Percentiles rank a stretch among this genome's conserved stretches.
phyloP scores from a whole-genome alignment of 2,113 vertebrate genomes.

The Erinaceus europaeus region DNA sequence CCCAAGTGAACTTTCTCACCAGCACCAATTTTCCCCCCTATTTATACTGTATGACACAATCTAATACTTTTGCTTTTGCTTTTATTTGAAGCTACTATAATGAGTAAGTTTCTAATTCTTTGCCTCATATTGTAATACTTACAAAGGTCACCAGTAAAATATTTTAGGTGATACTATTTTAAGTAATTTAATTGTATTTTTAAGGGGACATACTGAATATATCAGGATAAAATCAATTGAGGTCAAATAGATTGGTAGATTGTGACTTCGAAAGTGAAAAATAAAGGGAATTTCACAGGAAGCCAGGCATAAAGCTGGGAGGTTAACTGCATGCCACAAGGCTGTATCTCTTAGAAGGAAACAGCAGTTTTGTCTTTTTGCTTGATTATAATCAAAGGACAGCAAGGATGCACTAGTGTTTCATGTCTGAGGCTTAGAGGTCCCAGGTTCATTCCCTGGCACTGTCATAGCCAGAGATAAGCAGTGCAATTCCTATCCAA shows the following conservation, averaged over 20 bases:
- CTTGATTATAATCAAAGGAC: neutral
- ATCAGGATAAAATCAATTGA: neutral
- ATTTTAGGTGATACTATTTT: neutral
- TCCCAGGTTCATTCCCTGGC: too few relatives aligned
- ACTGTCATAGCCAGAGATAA: too few relatives aligned
- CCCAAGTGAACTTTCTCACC: too few relatives aligned
- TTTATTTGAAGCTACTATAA: neutral
- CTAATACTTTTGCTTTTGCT: constrained; percentile 1
- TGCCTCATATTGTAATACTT: neutral
- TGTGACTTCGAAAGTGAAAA: neutral
- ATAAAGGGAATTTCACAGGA: neutral
- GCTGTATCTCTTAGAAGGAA: neutral
- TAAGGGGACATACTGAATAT: neutral
- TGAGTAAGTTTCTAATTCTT: constrained; percentile 19
- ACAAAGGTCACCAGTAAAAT: neutral
- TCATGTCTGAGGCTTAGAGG: too few relatives aligned
- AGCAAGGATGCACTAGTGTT: too few relatives aligned
- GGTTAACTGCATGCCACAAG: neutral
- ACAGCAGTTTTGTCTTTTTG: neutral
- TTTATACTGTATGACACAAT: neutral
- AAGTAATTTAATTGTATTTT: neutral
- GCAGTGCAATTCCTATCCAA: too few relatives aligned
- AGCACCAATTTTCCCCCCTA: neutral
- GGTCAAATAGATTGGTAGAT: neutral
- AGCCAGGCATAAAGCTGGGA: neutral